Evolutionary conservation across 2,113 vertebrate species (phyloP).

Genomic region (Cryptoleucopteryx plumbea): DNA sequence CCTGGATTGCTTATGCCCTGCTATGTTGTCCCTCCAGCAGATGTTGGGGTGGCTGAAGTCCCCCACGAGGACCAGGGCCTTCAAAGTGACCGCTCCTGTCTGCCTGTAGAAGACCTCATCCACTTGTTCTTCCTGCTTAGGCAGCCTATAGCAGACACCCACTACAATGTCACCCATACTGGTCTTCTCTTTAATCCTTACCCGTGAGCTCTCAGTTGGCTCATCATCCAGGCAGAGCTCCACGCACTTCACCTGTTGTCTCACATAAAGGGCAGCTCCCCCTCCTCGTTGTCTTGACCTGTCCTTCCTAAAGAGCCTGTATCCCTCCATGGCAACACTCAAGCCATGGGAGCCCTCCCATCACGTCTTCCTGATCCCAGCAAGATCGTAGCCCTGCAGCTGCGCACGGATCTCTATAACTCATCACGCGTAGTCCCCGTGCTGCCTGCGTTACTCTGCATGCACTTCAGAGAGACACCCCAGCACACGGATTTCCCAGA

Average conservation of each 20-base stretch:
- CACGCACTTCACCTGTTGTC: not conserved
- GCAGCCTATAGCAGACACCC: not conserved
- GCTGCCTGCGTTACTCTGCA: not conserved
- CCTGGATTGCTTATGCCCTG: not conserved
- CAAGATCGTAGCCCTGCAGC: not conserved
- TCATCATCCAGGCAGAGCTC: not conserved
- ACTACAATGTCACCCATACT: not conserved
- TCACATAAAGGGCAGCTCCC: not conserved
- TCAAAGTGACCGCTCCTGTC: not conserved
- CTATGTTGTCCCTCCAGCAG: not conserved
- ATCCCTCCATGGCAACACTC: not conserved
- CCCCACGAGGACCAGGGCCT: not conserved
- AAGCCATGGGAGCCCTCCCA: accelerated
- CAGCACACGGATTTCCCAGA: not conserved
- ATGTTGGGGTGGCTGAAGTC: not conserved
- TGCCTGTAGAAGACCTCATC: not conserved
- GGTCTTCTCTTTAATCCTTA: not conserved
- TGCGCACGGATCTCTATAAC: not conserved
- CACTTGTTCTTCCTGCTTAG: not conserved
- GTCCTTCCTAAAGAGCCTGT: not conserved
- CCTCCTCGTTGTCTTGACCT: not conserved
- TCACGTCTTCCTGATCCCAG: not conserved
- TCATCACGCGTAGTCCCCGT: accelerated
- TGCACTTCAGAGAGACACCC: not conserved
- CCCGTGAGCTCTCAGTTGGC: accelerated